These are phyloP conservation scores for Genyomyrus donnyi DNA, from an alignment of 2,113 vertebrate genomes.

Conservation along the genomic window DNA sequence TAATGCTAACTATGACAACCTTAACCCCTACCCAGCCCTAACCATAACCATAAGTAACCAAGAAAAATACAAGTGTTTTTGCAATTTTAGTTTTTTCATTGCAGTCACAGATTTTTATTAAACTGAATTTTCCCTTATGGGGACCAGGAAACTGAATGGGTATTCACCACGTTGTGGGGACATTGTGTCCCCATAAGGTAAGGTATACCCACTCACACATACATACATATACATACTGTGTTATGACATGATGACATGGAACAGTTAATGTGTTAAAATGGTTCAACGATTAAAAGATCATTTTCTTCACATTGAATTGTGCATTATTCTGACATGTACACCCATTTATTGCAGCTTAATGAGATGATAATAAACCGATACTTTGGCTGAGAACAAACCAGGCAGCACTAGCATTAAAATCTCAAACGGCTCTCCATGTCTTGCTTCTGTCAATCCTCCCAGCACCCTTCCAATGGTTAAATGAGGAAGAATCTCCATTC, in stretches of 20 bases:
- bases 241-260: not conserved
- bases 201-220: too few relatives aligned
- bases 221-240: not conserved
- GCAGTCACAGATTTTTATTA: too few relatives aligned
- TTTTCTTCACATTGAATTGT: not conserved
- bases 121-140: too few relatives aligned
- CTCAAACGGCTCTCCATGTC: not conserved
- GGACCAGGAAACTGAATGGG: too few relatives aligned
- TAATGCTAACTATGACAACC: too few relatives aligned
- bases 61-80: too few relatives aligned
- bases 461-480: not conserved
- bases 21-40: too few relatives aligned
- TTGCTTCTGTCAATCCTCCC: conserved; percentile 2
- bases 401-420: not conserved
- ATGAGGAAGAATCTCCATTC: not conserved
- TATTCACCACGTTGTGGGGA: too few relatives aligned
- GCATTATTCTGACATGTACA: not conserved
- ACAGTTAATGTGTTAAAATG: not conserved
- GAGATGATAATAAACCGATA: not conserved
- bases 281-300: not conserved
- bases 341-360: not conserved
- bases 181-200: too few relatives aligned
- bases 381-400: not conserved
- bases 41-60: too few relatives aligned
- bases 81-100: too few relatives aligned